A percentile compares a stretch with the other conserved stretches of the same genome.
phyloP scores from a whole-genome alignment of 2,888 invertebrate species.

The Pocota personata region DNA sequence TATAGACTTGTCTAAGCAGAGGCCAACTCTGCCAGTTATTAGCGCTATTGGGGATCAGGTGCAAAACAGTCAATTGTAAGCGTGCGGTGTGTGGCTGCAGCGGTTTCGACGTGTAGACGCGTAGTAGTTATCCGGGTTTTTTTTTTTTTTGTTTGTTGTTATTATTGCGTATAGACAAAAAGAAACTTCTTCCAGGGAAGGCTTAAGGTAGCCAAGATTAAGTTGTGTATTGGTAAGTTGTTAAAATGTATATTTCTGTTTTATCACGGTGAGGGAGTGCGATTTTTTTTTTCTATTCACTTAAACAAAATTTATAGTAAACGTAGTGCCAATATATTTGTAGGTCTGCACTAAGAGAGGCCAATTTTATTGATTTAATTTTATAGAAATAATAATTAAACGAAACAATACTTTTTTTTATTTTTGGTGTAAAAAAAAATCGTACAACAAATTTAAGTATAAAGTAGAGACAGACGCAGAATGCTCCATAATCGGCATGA shows the following conservation, averaged over 20 bases:
- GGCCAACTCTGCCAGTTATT: slow-evolving; percentile 59
- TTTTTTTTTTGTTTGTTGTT: no score
- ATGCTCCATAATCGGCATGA: neutral
- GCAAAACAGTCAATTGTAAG: slow-evolving; percentile 66
- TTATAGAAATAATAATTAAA: slow-evolving; percentile 11
- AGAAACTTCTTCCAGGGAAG: slow-evolving; percentile 61
- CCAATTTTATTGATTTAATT: neutral
- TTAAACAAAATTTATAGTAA: slow-evolving; percentile 3
- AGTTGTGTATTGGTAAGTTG: slow-evolving; percentile 58
- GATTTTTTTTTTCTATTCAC: slow-evolving; percentile 46
- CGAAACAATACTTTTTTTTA: neutral
- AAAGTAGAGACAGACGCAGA: neutral
- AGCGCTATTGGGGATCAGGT: slow-evolving; percentile 63
- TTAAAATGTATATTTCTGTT: slow-evolving; percentile 38
- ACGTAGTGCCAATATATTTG: slow-evolving; percentile 43
- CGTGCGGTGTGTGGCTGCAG: neutral
- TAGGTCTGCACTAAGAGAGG: neutral
- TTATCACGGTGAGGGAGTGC: slow-evolving; percentile 32
- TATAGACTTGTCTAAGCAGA: slow-evolving; percentile 65
- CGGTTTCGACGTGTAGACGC: slow-evolving; percentile 41
- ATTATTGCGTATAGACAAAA: neutral
- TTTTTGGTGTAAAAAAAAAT: neutral
- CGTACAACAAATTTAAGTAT: neutral
- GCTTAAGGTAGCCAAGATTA: slow-evolving; percentile 33
- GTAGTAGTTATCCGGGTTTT: slow-evolving; percentile 15